Percentiles rank a stretch among this genome's conserved stretches.
phyloP scores from a whole-genome alignment of 2,113 vertebrate genomes.

The Lepisosteus oculatus region DNA sequence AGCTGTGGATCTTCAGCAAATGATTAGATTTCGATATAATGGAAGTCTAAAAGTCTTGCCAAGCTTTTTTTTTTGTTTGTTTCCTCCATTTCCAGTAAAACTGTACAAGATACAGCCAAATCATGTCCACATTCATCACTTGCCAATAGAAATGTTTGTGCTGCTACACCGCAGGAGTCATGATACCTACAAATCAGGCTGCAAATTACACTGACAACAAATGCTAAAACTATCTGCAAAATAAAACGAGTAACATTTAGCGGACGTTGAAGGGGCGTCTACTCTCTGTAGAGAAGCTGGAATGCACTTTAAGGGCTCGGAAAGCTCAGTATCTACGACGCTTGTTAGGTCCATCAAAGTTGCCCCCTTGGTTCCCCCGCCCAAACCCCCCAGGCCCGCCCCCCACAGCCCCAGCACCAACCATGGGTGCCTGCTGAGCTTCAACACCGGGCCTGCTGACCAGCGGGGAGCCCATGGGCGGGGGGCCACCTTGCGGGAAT shows the following conservation, averaged over 20 bases:
- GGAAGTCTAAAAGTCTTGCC: not conserved
- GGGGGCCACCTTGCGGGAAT: conserved; percentile 79
- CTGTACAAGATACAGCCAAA: not conserved
- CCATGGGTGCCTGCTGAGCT: conserved; percentile 79
- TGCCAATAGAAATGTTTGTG: not conserved
- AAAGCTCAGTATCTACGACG: conserved; percentile 84
- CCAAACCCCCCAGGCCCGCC: conserved; percentile 82
- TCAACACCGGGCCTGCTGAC: conserved; percentile 83
- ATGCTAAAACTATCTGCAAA: not conserved
- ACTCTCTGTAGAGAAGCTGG: not conserved
- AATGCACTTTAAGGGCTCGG: conserved; percentile 33
- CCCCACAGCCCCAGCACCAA: conserved; percentile 73
- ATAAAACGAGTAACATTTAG: conserved; percentile 11
- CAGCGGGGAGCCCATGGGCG: conserved; percentile 77
- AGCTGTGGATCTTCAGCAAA: too few species aligned
- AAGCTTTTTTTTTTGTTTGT: not conserved
- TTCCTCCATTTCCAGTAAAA: not conserved
- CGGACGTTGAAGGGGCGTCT: not conserved
- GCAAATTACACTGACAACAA: conserved; percentile 2
- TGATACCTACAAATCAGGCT: not conserved
- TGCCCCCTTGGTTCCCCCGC: conserved; percentile 81
- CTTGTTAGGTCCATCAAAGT: conserved; percentile 94
- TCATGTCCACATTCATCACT: not conserved
- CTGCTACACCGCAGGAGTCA: not conserved
- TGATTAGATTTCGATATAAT: too few species aligned